Conservation (phyloP, 2,888 invertebrate genomes). For the Nebria brevicollis region DNA sequence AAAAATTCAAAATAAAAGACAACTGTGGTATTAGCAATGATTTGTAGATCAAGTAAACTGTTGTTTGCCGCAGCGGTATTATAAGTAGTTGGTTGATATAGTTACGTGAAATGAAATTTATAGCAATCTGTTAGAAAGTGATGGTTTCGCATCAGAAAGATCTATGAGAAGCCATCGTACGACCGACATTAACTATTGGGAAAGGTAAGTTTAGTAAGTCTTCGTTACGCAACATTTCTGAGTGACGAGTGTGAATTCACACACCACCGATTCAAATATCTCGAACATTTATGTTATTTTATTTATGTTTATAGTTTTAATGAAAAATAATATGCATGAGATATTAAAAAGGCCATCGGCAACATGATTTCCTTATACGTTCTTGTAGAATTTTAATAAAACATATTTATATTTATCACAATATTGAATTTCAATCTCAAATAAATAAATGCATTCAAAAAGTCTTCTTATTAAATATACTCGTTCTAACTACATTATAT, state of each 20-base stretch:
- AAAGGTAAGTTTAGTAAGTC: conserved; percentile 17
- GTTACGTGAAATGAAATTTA: not conserved
- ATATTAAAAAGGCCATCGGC: too few relatives aligned
- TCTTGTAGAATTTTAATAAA: too few relatives aligned
- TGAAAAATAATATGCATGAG: too few relatives aligned
- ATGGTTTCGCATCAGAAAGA: conserved; percentile 1
- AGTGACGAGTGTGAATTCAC: not conserved
- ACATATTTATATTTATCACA: too few relatives aligned
- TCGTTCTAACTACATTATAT: too few relatives aligned
- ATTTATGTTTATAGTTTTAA: too few relatives aligned
- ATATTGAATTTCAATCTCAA: too few relatives aligned
- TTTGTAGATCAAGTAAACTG: not conserved
- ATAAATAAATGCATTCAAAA: too few relatives aligned
- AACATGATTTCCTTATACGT: too few relatives aligned
- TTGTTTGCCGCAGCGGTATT: not conserved
- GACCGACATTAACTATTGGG: conserved; percentile 18
- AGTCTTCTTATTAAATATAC: too few relatives aligned
- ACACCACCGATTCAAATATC: not conserved
- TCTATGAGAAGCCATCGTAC: not conserved
- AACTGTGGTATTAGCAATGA: not conserved
- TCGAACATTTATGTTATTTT: not conserved
- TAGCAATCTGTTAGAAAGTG: not conserved
- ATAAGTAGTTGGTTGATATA: not conserved
- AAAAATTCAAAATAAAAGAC: not conserved
- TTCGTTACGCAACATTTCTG: conserved; percentile 8